phyloP scores from a whole-genome alignment of 2,797 vertebrate genomes.

The Acipenser ruthenus region DNA sequence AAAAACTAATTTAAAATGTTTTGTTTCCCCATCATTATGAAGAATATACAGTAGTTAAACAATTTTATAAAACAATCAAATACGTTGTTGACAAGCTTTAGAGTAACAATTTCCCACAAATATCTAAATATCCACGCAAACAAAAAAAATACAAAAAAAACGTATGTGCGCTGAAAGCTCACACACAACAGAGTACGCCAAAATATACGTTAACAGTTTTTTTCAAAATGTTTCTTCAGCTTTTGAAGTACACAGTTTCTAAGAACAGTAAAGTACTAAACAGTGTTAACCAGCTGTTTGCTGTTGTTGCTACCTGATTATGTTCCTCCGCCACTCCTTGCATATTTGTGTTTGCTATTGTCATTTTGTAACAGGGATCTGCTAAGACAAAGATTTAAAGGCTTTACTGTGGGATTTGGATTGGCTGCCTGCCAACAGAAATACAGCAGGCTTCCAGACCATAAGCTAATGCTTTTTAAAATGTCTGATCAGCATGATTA shows the following conservation, averaged over 20 bases:
- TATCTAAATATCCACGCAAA: no score
- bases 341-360: conserved; percentile 12
- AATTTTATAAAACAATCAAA: no score
- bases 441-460: conserved; percentile 11
- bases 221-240: background rate
- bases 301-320: background rate
- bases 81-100: no score
- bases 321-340: background rate
- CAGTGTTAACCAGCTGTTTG: background rate
- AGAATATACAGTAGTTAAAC: no score
- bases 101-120: no score
- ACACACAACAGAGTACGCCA: no score
- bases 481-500: conserved; percentile 15
- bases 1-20: no score
- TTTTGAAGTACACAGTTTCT: background rate
- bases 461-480: conserved; percentile 21
- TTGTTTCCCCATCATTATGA: no score
- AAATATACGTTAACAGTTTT: background rate
- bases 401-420: conserved; percentile 15
- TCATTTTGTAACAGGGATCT: conserved; percentile 4
- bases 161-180: no score
- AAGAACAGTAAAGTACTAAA: background rate
- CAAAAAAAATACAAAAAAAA: no score
- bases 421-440: conserved; percentile 17
- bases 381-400: conserved; percentile 17